phyloP scores from a whole-genome alignment of 2,113 vertebrate species.

The Zosterops pallidus region DNA sequence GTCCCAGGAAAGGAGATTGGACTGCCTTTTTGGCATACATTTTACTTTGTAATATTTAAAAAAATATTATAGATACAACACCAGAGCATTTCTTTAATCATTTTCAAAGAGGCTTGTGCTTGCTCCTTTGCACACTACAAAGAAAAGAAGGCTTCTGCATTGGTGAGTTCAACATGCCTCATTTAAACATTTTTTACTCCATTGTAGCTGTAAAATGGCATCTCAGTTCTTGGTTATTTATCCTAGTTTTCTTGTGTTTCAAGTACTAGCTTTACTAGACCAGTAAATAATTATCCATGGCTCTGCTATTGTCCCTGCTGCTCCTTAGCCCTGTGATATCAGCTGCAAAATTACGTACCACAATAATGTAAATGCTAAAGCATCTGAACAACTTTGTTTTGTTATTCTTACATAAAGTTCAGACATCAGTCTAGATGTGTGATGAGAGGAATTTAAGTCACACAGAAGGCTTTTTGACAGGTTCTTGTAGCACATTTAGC shows the following conservation, averaged over 20 bases:
- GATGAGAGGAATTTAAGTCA: neutral
- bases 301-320: neutral
- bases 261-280: neutral
- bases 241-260: neutral
- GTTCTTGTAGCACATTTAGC: neutral
- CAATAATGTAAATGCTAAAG: neutral
- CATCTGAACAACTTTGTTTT: neutral
- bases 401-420: slow-evolving; percentile 20
- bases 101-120: neutral
- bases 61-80: neutral
- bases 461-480: neutral
- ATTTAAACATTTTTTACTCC: neutral
- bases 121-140: neutral
- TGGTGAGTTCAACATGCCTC: neutral
- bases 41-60: neutral
- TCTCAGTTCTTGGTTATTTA: neutral
- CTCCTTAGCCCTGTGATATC: neutral
- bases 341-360: neutral
- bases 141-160: neutral
- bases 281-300: neutral
- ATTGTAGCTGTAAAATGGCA: neutral
- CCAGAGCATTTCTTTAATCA: neutral
- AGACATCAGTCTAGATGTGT: neutral
- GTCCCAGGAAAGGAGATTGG: neutral
- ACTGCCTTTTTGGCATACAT: neutral